Evolutionary conservation across 2,888 invertebrate genomes (phyloP), one percentile per base, ranked within the genome.

Genomic region (Sphaeridia pumilis): DNA sequence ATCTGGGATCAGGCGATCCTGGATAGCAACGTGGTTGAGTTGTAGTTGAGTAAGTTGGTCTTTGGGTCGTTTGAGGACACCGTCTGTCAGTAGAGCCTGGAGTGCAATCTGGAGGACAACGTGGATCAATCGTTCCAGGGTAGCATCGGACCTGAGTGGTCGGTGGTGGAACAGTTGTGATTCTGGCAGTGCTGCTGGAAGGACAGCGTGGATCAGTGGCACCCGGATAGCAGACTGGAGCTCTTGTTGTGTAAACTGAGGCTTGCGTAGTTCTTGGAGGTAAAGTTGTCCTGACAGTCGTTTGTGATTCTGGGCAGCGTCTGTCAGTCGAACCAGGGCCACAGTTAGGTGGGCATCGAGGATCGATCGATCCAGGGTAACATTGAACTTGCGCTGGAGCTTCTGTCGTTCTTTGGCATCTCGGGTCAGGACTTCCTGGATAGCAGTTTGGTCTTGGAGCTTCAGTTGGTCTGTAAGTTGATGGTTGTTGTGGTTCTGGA

Each of bases 91-190:
- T 42, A 17, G 31, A 36, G 42, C 55, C 58, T 25, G 58, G 55
- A 31, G 66, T 70, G 46, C 58, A 65, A n/a, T 45, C 56, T 26
- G 67, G 50, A 46, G 60, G 59, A 58, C 66, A 67, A 17, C 65
- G 54, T 2, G 66, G 66, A 51, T 67, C 66, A 22, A 53, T 56
- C 36, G 49, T 51, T 21, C 44, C 71, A 70, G 53, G 74, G 51
- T 55, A 74, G 71, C 58, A 75, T 70, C 58, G 72, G 35, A 26
- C 5, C 70, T 63, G 60, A 14, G 63, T 58, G n/a, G 66, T 64
- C 14, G 17, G 65, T 35, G 49, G 46, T 24, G 43, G 28, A 5
- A 25, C 31, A 5, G 45, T 27, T n/a, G 42, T 36, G 14, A 10
- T 26, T 65, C 0, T 69, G 66, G 67, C 67, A 49, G 65, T 53